Percentiles rank a stretch among this genome's conserved stretches.
Conservation (phyloP, 1,140 invertebrate species). For the Diachasma alloeum region DNA sequence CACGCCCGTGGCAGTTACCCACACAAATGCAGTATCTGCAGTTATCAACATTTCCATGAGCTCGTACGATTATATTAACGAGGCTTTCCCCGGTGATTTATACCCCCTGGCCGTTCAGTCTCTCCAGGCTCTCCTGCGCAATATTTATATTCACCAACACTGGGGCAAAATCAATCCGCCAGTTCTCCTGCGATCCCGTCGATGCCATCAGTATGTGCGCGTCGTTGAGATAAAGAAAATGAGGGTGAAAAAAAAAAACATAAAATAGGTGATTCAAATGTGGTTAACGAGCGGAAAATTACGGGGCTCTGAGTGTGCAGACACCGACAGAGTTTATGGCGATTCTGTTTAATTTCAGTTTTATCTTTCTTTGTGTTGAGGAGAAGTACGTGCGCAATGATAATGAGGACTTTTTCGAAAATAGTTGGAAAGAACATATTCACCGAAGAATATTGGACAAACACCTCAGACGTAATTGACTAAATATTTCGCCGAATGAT, state of each 20-base stretch:
- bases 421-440: background rate
- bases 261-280: constrained; percentile 9
- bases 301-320: background rate
- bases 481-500: too few species aligned
- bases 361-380: background rate
- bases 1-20: constrained; percentile 51
- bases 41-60: constrained; percentile 20
- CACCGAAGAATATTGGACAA: background rate
- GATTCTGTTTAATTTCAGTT: background rate
- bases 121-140: too few species aligned
- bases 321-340: background rate
- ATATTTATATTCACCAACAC: background rate
- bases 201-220: background rate
- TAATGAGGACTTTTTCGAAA: background rate
- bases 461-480: too few species aligned
- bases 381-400: background rate
- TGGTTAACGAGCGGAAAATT: constrained; percentile 10
- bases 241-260: background rate
- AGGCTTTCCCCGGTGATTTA: constrained; percentile 45
- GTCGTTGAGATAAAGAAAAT: background rate
- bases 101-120: constrained; percentile 5
- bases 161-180: background rate
- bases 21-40: constrained; percentile 31
- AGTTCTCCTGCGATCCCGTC: background rate
- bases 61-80: constrained; percentile 1